Conservation (phyloP, 1,140 invertebrate species). For the Drosophila dunni region DNA sequence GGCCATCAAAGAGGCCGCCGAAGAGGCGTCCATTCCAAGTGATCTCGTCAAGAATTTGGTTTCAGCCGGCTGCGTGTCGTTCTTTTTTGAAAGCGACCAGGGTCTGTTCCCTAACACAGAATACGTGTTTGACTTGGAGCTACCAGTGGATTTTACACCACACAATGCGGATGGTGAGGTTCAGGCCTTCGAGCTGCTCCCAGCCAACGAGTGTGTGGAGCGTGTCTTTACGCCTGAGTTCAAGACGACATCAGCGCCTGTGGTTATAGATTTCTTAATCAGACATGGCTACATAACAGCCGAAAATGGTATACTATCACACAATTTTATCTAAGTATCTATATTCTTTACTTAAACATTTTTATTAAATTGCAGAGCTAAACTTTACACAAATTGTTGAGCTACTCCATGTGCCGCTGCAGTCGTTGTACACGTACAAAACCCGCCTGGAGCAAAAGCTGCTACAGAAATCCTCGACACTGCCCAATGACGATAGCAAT, state of each 20-base stretch:
- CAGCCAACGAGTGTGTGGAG: conserved; percentile 92
- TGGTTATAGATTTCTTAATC: conserved; percentile 95
- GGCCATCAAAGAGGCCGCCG: conserved; percentile 95
- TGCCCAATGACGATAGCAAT: conserved; percentile 56
- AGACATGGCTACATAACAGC: conserved; percentile 94
- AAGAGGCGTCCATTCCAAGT: conserved; percentile 94
- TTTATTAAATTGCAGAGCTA: conserved; percentile 87
- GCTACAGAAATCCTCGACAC: conserved; percentile 48
- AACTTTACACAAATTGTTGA: conserved; percentile 93
- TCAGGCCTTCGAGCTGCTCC: conserved; percentile 93
- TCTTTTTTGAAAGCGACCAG: conserved; percentile 96
- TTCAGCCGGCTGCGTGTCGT: conserved; percentile 93
- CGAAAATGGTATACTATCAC: conserved; percentile 90
- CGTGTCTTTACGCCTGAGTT: conserved; percentile 93
- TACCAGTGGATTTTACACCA: conserved; percentile 95
- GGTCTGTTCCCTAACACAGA: conserved; percentile 97
- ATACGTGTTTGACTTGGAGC: conserved; percentile 97
- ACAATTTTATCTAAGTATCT: background rate
- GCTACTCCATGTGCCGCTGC: conserved; percentile 93
- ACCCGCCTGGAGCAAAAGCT: conserved; percentile 64
- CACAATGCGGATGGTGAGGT: conserved; percentile 97
- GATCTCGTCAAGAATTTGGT: conserved; percentile 90
- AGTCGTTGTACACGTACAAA: conserved; percentile 88
- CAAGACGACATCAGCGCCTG: conserved; percentile 96
- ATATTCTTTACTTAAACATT: background rate